These are phyloP conservation scores for Pseudomugil gertrudae DNA, from an alignment of 2,797 vertebrate genomes.

Conservation along the genomic window DNA sequence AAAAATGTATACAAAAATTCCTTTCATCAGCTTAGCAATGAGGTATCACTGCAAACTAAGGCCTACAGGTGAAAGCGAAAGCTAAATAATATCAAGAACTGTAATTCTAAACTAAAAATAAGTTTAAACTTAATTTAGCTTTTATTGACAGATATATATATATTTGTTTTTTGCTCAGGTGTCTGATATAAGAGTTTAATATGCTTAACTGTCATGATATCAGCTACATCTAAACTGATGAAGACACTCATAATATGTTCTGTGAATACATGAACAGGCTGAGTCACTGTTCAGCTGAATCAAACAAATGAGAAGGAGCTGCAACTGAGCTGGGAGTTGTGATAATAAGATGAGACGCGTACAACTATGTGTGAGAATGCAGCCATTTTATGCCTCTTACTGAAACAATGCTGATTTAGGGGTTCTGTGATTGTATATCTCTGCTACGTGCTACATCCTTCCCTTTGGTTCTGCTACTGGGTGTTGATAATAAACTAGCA, in stretches of 20 bases:
- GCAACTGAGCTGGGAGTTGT: constrained; percentile 24
- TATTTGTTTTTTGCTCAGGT: neutral
- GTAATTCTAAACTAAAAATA: neutral
- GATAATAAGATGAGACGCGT: constrained; percentile 20
- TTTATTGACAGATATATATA: neutral
- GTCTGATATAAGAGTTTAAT: neutral
- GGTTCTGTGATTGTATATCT: neutral
- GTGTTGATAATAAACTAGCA: neutral
- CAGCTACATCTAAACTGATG: constrained; percentile 4
- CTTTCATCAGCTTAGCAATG: neutral
- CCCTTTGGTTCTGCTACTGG: neutral
- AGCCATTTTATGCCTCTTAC: constrained; percentile 1
- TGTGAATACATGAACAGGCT: constrained; percentile 24
- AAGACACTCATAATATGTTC: constrained; percentile 13
- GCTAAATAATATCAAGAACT: neutral
- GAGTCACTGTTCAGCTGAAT: constrained; percentile 47
- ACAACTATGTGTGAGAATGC: constrained; percentile 4
- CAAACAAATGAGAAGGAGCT: constrained; percentile 38
- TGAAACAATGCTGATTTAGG: neutral
- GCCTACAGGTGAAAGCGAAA: neutral
- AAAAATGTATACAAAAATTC: constrained; percentile 7
- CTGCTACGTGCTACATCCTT: neutral
- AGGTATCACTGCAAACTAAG: neutral
- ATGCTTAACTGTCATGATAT: neutral
- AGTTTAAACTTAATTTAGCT: too few relatives aligned